Evolutionary conservation across 2,113 vertebrate species (phyloP).

Genomic region (Porphyrio hochstetteri): DNA sequence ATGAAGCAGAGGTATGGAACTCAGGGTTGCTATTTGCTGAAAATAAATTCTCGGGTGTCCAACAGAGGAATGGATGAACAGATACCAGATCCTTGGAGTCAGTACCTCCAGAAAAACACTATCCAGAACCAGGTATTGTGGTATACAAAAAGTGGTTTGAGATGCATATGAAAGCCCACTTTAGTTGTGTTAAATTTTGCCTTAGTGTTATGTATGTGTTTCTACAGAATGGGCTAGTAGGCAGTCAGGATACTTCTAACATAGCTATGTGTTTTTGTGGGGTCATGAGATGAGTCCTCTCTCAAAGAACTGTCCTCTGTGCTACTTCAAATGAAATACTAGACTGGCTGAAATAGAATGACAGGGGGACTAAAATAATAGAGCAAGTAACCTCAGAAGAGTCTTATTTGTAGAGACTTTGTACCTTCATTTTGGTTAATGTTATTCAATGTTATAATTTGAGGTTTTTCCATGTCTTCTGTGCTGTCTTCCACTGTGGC

Average conservation of each 20-base stretch:
- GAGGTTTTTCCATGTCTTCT: background rate
- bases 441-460: background rate
- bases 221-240: background rate
- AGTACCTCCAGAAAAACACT: constrained; percentile 91
- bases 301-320: background rate
- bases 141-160: background rate
- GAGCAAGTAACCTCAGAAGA: background rate
- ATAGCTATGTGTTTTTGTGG: background rate
- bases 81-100: constrained; percentile 99
- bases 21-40: constrained; percentile 95
- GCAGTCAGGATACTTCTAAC: background rate
- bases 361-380: background rate
- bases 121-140: constrained; percentile 84
- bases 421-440: background rate
- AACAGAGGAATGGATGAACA: constrained; percentile 87
- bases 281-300: background rate
- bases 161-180: background rate
- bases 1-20: constrained; percentile 97
- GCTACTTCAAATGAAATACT: background rate
- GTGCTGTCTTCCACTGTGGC: background rate
- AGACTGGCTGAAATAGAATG: too few species aligned
- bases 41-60: constrained; percentile 89
- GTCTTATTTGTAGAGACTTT: background rate
- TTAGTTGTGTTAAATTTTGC: background rate
- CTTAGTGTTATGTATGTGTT: background rate